A percentile compares a stretch with the other conserved stretches of the same genome.
These are phyloP conservation scores for Carassius carassius DNA, from an alignment of 2,113 vertebrate species.

Conservation along the genomic window DNA sequence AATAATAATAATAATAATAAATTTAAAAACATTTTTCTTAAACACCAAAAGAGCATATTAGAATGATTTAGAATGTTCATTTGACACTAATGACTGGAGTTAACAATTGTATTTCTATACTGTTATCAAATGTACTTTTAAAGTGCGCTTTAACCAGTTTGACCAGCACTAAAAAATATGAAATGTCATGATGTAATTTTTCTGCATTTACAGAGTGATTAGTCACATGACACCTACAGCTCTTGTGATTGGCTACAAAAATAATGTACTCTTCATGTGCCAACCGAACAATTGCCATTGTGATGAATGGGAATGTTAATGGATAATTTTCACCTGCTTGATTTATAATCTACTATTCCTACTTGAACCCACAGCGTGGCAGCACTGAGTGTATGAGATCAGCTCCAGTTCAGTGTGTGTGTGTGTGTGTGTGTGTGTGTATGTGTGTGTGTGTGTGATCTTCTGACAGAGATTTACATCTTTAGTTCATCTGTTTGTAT, in stretches of 20 bases:
- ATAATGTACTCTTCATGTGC: neutral
- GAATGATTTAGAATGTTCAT: neutral
- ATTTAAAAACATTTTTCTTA: neutral
- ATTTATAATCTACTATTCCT: neutral
- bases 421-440: conserved; percentile 5
- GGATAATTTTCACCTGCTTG: neutral
- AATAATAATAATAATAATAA: neutral
- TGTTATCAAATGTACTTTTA: neutral
- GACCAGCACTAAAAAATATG: neutral
- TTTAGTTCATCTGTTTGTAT: conserved; percentile 49
- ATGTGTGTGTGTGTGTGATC: conserved; percentile 6
- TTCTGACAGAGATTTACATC: conserved; percentile 50
- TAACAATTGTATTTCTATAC: neutral
- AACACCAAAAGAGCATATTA: neutral
- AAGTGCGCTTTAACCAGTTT: neutral
- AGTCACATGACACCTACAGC: neutral
- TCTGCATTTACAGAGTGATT: neutral
- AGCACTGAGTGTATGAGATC: conserved; percentile 10
- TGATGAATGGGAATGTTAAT: neutral
- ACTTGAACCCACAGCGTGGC: conserved; percentile 34
- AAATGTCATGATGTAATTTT: neutral
- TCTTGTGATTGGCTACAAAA: neutral
- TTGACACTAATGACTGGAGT: neutral
- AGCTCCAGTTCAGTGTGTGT: neutral
- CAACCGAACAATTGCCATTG: neutral